Evolutionary conservation across 2,888 invertebrate genomes (phyloP).

Genomic region (Eudasyphora cyanicolor): DNA sequence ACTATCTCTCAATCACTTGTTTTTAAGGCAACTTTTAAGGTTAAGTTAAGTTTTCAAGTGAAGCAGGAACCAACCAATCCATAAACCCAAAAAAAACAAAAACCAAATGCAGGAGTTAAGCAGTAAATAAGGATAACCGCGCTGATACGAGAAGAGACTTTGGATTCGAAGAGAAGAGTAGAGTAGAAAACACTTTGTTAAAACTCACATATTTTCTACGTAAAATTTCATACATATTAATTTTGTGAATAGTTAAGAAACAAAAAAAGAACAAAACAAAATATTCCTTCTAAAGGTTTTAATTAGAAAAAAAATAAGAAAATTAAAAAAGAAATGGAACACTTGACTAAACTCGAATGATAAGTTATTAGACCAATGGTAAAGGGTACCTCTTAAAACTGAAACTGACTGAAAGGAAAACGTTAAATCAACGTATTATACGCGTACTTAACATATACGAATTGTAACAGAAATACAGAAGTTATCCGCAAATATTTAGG

Average conservation of each 20-base stretch:
- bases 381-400: background rate
- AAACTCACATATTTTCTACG: constrained; percentile 64
- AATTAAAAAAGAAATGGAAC: background rate
- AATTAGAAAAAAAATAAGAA: constrained; percentile 15
- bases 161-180: background rate
- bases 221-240: constrained; percentile 47
- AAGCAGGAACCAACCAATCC: background rate
- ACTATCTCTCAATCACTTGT: constrained; percentile 53
- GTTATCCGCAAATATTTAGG: too few relatives aligned
- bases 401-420: background rate
- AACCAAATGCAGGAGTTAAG: too few relatives aligned
- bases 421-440: background rate
- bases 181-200: constrained; percentile 55
- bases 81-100: too few relatives aligned
- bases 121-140: background rate
- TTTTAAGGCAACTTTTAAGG: constrained; percentile 62
- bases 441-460: too few relatives aligned
- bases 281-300: constrained; percentile 50
- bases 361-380: background rate
- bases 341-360: background rate
- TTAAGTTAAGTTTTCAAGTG: constrained; percentile 19
- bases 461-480: background rate
- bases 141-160: background rate
- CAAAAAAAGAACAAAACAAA: too few relatives aligned
- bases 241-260: constrained; percentile 54